Conservation (phyloP, 2,888 invertebrate species). For the Drosophila diplacantha region DNA sequence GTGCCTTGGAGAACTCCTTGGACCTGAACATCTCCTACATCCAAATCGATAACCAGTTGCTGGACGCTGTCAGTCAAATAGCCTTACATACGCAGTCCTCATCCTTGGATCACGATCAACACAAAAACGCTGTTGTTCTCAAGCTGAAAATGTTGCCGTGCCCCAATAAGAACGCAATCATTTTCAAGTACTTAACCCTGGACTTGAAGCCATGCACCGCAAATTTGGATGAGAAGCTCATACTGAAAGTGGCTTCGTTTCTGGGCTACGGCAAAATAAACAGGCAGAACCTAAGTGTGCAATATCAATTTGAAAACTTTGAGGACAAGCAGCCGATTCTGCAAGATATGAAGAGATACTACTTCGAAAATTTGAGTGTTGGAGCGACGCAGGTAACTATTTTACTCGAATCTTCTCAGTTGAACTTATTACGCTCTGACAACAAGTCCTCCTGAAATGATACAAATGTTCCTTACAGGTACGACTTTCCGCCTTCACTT, state of each 20-base stretch:
- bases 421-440: not conserved
- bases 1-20: constrained; percentile 80
- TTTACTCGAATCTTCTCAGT: not conserved
- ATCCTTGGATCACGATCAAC: constrained; percentile 75
- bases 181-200: constrained; percentile 90
- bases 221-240: constrained; percentile 90
- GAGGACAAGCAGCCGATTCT: constrained; percentile 86
- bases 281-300: constrained; percentile 83
- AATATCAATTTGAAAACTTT: constrained; percentile 88
- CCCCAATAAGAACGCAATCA: constrained; percentile 88
- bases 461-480: constrained; percentile 79
- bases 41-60: constrained; percentile 93
- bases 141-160: constrained; percentile 87
- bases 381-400: constrained; percentile 84
- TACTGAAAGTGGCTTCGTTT: constrained; percentile 85
- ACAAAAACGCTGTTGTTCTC: constrained; percentile 86
- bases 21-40: constrained; percentile 87
- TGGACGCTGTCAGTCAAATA: constrained; percentile 90
- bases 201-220: constrained; percentile 90
- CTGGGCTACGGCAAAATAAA: constrained; percentile 81
- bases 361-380: constrained; percentile 89
- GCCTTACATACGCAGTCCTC: constrained; percentile 85
- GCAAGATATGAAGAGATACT: constrained; percentile 89
- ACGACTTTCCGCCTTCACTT: constrained; percentile 92
- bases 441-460: not conserved